phyloP scores from a whole-genome alignment of 2,113 vertebrate genomes.

The Hiodon alosoides region DNA sequence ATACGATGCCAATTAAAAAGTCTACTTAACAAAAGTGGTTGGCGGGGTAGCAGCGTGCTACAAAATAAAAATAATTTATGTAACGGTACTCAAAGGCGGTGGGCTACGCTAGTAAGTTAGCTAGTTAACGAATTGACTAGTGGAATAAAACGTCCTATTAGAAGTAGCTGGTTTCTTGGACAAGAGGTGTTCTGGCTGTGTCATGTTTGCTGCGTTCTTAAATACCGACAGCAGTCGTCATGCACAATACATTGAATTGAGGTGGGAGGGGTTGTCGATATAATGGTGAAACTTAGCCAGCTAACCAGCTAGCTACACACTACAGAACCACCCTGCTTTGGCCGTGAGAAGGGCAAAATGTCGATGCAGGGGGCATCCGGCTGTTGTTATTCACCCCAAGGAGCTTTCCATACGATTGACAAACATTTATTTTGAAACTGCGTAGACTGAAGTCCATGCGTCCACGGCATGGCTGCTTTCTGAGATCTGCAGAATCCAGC shows the following conservation, averaged over 20 bases:
- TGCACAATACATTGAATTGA: background rate
- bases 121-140: background rate
- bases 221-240: background rate
- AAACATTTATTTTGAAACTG: no score
- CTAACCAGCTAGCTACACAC: background rate
- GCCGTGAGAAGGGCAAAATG: constrained; percentile 18
- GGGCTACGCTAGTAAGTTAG: background rate
- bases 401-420: no score
- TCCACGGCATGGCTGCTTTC: no score
- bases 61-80: background rate
- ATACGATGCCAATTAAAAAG: no score
- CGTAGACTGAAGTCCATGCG: no score
- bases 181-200: background rate
- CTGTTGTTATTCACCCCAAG: no score
- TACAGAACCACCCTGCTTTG: constrained; percentile 5
- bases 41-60: background rate
- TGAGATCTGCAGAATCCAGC: no score
- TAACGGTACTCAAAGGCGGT: background rate
- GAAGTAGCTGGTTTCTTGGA: no score
- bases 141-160: background rate
- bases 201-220: background rate
- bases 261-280: background rate
- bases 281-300: constrained; percentile 8
- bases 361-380: constrained; percentile 18
- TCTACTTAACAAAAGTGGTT: background rate